A percentile compares a stretch with the other conserved stretches of the same genome.
These are phyloP conservation scores for Xestia ashworthii DNA, from an alignment of 2,888 invertebrate genomes.

Conservation along the genomic window DNA sequence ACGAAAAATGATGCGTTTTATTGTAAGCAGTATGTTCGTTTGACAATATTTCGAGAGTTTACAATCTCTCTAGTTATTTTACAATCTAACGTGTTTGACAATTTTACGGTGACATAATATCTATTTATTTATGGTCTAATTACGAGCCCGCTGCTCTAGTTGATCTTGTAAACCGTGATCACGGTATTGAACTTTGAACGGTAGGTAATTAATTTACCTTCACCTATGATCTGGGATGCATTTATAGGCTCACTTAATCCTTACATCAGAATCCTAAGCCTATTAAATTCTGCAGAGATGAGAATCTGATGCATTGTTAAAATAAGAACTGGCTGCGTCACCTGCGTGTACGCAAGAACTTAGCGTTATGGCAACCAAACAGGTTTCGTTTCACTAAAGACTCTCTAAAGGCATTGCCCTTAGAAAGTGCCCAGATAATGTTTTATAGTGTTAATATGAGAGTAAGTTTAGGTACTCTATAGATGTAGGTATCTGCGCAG, in stretches of 20 bases:
- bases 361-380: slow-evolving; percentile 20
- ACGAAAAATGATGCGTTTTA: too few relatives aligned
- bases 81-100: too few relatives aligned
- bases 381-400: slow-evolving; percentile 45
- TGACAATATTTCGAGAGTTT: too few relatives aligned
- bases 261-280: neutral
- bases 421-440: slow-evolving; percentile 33
- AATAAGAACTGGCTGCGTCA: neutral
- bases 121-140: neutral
- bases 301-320: slow-evolving; percentile 9
- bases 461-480: neutral
- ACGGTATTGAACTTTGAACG: neutral
- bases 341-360: neutral
- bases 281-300: neutral
- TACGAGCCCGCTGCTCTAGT: neutral
- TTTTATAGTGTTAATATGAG: neutral
- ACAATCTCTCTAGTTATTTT: too few relatives aligned
- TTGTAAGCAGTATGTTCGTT: too few relatives aligned
- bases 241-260: neutral
- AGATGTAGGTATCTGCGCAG: neutral
- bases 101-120: too few relatives aligned
- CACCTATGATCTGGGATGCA: neutral
- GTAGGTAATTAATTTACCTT: neutral
- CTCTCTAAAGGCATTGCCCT: slow-evolving; percentile 44
- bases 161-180: slow-evolving; percentile 1